A percentile compares a stretch with the other conserved stretches of the same genome.
Conservation (phyloP, 2,797 vertebrate genomes). For the Lindbergichthys nudifrons region DNA sequence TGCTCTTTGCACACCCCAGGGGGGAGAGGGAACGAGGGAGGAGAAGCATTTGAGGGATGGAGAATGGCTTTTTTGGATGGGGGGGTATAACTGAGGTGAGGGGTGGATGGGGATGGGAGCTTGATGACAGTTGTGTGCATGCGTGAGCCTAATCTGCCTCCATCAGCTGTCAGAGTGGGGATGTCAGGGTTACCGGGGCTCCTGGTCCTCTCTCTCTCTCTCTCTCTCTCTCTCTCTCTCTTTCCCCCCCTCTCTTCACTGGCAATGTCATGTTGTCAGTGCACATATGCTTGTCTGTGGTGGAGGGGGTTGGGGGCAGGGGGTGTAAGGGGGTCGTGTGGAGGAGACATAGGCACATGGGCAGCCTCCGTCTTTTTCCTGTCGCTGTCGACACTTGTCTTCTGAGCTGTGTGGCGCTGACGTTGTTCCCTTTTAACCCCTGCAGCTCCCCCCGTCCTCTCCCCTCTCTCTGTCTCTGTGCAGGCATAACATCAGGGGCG, state of each 20-base stretch:
- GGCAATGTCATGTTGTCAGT: conserved; percentile 89
- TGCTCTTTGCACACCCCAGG: conserved; percentile 13
- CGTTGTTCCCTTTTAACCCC: conserved; percentile 68
- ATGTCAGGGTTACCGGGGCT: conserved; percentile 76
- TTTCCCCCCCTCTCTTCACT: conserved; percentile 64
- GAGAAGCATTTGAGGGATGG: conserved; percentile 50
- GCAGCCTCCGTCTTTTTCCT: conserved; percentile 85
- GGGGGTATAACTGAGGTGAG: conserved; percentile 24
- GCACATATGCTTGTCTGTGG: conserved; percentile 86
- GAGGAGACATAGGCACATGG: conserved; percentile 72
- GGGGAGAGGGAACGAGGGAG: conserved; percentile 15
- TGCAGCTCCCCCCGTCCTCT: conserved; percentile 39
- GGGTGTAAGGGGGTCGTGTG: conserved; percentile 31
- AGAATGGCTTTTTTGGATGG: conserved; percentile 33
- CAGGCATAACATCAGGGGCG: conserved; percentile 29
- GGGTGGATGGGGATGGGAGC: conserved; percentile 35
- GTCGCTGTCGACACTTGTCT: conserved; percentile 78
- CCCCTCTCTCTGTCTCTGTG: conserved; percentile 16
- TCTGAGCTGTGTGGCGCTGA: conserved; percentile 46
- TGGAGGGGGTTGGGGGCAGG: conserved; percentile 47
- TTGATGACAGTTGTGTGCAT: conserved; percentile 79
- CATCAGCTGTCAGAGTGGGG: conserved; percentile 84
- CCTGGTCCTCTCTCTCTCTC: conserved; percentile 52
- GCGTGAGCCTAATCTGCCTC: conserved; percentile 81
- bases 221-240: conserved; percentile 3